These are phyloP conservation scores for Escarpia spicata DNA, from an alignment of 2,888 invertebrate genomes.

Conservation along the genomic window DNA sequence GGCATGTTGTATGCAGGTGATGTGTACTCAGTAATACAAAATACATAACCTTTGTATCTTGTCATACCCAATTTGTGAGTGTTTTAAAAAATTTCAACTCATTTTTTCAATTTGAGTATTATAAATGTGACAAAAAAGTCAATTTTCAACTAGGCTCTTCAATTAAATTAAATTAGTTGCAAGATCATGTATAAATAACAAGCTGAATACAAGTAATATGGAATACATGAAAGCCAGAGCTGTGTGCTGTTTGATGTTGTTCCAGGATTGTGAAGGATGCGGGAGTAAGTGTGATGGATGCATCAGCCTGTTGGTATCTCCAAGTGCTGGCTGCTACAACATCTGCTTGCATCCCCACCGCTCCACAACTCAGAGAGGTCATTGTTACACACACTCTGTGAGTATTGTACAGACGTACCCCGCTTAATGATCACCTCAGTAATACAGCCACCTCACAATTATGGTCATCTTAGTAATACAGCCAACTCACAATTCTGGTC, in stretches of 20 bases:
- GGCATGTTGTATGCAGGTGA: no score
- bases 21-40: no score
- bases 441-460: neutral
- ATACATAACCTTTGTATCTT: no score
- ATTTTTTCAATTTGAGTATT: no score
- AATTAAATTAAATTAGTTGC: neutral
- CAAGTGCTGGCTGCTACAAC: conserved; percentile 60
- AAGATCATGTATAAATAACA: neutral
- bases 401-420: neutral
- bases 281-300: conserved; percentile 60
- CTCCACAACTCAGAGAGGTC: conserved; percentile 51
- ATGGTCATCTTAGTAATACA: neutral
- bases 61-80: no score
- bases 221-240: neutral
- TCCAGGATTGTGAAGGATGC: conserved; percentile 48
- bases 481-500: no score
- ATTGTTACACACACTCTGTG: conserved; percentile 60
- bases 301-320: conserved; percentile 61
- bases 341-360: conserved; percentile 52
- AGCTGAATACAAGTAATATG: neutral
- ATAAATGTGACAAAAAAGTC: no score
- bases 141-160: no score
- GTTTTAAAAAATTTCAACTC: no score
- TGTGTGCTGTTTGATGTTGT: neutral
- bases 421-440: neutral